phyloP scores from a whole-genome alignment of 2,113 vertebrate species.

The Dipodomys ordii region DNA sequence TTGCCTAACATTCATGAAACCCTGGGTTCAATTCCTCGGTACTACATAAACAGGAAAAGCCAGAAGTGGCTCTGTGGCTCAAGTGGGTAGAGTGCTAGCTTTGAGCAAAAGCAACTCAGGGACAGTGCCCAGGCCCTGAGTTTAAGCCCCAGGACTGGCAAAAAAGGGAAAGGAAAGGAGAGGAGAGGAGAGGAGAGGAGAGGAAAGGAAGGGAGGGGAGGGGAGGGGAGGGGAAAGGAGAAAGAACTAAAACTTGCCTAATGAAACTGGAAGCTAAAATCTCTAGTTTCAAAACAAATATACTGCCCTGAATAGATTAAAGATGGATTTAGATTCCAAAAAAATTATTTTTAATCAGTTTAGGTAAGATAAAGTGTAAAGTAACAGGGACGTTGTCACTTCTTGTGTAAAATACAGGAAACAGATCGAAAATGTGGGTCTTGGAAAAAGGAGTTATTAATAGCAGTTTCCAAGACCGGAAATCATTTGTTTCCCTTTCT shows the following conservation, averaged over 20 bases:
- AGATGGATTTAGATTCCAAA: not conserved
- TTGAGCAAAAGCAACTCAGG: no score
- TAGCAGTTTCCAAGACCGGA: constrained; percentile 3
- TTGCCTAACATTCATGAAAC: no score
- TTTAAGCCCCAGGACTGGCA: no score
- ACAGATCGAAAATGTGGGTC: constrained; percentile 3
- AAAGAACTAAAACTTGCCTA: constrained; percentile 12
- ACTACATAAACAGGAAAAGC: no score
- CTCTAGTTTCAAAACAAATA: not conserved
- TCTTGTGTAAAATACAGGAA: not conserved
- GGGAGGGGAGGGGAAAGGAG: no score
- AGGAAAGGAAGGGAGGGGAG: no score
- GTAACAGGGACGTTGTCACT: not conserved
- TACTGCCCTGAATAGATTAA: not conserved
- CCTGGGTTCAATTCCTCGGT: no score
- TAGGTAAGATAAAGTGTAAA: constrained; percentile 30
- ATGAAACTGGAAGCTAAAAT: constrained; percentile 1
- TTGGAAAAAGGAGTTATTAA: constrained; percentile 23
- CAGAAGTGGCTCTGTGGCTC: no score
- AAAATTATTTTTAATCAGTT: not conserved
- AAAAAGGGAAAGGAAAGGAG: no score
- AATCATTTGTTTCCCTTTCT: not conserved
- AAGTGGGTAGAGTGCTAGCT: no score
- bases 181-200: no score
- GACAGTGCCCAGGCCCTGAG: no score